These are phyloP conservation scores for Athetis lepigone DNA, from an alignment of 2,888 invertebrate genomes.

Conservation along the genomic window DNA sequence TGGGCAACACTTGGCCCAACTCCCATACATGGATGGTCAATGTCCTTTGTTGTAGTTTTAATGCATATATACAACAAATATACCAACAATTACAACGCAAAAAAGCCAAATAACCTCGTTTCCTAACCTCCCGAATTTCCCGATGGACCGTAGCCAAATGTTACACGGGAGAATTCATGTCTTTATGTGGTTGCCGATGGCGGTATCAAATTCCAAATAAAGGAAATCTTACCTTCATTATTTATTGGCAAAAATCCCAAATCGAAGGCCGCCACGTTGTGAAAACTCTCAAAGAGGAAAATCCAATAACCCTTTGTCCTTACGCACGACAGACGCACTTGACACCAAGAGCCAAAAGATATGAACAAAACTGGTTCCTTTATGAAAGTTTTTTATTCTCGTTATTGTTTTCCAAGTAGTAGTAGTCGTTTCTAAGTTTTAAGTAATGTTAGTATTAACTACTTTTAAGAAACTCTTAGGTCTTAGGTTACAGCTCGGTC, in stretches of 20 bases:
- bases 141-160: slow-evolving; percentile 12
- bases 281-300: slow-evolving; percentile 26
- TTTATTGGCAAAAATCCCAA: slow-evolving; percentile 29
- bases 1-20: no score
- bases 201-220: slow-evolving; percentile 35
- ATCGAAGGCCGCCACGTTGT: slow-evolving; percentile 3
- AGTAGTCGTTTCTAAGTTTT: no score
- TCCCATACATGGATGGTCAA: not conserved
- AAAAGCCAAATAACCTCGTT: slow-evolving; percentile 1
- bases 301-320: slow-evolving; percentile 29
- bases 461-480: no score
- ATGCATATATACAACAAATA: not conserved
- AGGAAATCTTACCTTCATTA: slow-evolving; percentile 22
- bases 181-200: slow-evolving; percentile 8
- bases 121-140: slow-evolving; percentile 18
- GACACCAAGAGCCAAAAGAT: slow-evolving; percentile 11
- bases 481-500: no score
- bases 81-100: not conserved
- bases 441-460: no score
- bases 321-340: slow-evolving; percentile 10
- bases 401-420: no score
- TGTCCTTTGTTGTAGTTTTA: not conserved
- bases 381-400: not conserved
- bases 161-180: slow-evolving; percentile 15
- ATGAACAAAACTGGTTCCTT: not conserved